Base-by-base conservation (phyloP, 2,888 invertebrate species). In the Philhelius pedissequus region DNA sequence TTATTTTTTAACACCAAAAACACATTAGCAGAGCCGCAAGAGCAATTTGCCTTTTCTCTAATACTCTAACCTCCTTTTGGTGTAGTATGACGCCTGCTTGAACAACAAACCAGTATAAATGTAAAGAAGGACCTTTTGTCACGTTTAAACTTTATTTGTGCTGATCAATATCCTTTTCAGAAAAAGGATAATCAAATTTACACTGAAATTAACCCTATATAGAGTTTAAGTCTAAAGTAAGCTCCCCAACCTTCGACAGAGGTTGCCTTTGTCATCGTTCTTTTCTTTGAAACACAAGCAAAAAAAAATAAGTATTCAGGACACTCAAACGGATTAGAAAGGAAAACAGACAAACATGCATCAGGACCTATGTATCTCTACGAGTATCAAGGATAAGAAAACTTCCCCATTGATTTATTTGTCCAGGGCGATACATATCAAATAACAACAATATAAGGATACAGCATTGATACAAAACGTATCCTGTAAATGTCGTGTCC, bases 131-230 rank as follows among this genome's bases (percentile, higher is more conserved):
- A 60, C 78, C 69, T 69, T 68, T 74, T 78, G 78, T 68, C 78
- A 78, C 74, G 69, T 83, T 78, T 77, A 48, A 74, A 78, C 62
- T 73, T 78, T 83, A 74, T 56, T 78, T 75, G 54, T 48, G 62
- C 54, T 69, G 68, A 84, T 80, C 75, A 68, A 71, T 84, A 75
- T 74, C 62, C 58, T 38, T 64, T 70, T 64, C 20, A 25, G 18
- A 64, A 30, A 60, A 75, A 54, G 80, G 79, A 75, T 80, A 76
- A 76, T 84, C 75, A 80, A 84, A 84, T 84, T 79, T 76, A 68
- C 80, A 76, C 84, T 50, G 27, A 80, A 80, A 75, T 84, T 84
- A 75, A 80, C 75, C 70, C 35, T 45, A n/a, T n/a, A n/a, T n/a
- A 27, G 35, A 66, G 48, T 58, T 68, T 52, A 58, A 54, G 68